Percentiles rank a stretch among this genome's conserved stretches.
phyloP scores from a whole-genome alignment of 2,113 vertebrate species.

The Addax nasomaculatus region DNA sequence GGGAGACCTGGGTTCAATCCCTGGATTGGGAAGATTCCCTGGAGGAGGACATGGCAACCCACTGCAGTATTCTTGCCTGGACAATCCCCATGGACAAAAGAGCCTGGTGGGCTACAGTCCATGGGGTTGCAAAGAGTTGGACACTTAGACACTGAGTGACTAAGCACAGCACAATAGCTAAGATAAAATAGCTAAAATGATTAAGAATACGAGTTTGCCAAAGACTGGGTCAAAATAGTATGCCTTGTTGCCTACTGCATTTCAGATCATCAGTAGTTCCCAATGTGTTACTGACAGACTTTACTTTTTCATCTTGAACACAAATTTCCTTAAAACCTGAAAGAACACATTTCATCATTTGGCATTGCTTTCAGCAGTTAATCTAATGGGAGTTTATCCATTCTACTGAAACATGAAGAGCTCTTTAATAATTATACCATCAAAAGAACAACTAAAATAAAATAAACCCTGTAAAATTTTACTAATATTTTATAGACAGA shows the following conservation, averaged over 20 bases:
- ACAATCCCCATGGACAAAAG: not conserved
- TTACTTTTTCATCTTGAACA: not conserved
- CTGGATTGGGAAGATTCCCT: not conserved
- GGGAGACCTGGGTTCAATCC: not conserved
- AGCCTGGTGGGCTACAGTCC: not conserved
- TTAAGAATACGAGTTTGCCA: not conserved
- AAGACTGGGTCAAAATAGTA: not conserved
- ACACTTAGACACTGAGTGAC: not conserved
- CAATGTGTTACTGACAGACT: not conserved
- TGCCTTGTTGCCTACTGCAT: not conserved
- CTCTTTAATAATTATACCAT: not conserved
- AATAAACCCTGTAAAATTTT: not conserved
- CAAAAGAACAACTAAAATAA: not conserved
- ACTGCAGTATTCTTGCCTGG: not conserved
- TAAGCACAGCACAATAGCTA: not conserved
- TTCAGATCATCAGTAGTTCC: not conserved
- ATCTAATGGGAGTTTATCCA: not conserved
- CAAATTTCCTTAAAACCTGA: not conserved
- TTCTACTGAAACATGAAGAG: not conserved
- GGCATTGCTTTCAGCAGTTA: not conserved
- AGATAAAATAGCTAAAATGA: not conserved
- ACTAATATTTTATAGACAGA: not conserved
- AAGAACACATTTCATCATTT: not conserved
- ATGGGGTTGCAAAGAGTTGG: rapidly evolving
- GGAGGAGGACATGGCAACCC: not conserved